phyloP scores from a whole-genome alignment of 1,140 invertebrate genomes.

The Leptonema lineaticorne region DNA sequence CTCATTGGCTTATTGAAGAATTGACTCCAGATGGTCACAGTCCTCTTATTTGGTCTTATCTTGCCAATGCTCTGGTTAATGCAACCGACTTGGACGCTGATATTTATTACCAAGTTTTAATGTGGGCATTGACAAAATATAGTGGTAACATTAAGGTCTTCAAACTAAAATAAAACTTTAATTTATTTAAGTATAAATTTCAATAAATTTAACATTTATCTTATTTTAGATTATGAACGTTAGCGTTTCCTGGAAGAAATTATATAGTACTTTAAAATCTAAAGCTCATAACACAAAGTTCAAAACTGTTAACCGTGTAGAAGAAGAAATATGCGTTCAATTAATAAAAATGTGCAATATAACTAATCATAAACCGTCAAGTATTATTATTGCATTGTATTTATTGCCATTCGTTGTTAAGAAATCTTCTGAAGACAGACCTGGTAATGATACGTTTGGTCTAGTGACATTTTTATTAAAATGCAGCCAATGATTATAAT shows the following conservation, averaged over 20 bases:
- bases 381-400: conserved; percentile 8
- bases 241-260: conserved; percentile 25
- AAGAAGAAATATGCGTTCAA: conserved; percentile 10
- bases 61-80: background rate
- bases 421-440: conserved; percentile 28
- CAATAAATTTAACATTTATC: conserved; percentile 2
- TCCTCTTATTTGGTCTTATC: conserved; percentile 7
- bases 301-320: conserved; percentile 6
- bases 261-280: conserved; percentile 8
- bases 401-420: conserved; percentile 27
- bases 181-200: no score
- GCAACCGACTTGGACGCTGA: background rate
- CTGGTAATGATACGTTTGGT: conserved; percentile 25
- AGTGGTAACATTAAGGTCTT: background rate
- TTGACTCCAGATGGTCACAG: background rate
- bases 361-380: background rate
- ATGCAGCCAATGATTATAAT: conserved; percentile 51
- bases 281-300: conserved; percentile 3
- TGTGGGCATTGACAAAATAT: conserved; percentile 6
- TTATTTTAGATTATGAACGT: conserved; percentile 31
- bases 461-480: conserved; percentile 9
- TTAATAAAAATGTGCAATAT: conserved; percentile 21
- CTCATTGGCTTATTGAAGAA: background rate
- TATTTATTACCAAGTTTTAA: background rate
- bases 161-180: no score